A percentile compares a stretch with the other conserved stretches of the same genome.
phyloP scores from a whole-genome alignment of 2,888 invertebrate genomes.

The Theodoxus fluviatilis region DNA sequence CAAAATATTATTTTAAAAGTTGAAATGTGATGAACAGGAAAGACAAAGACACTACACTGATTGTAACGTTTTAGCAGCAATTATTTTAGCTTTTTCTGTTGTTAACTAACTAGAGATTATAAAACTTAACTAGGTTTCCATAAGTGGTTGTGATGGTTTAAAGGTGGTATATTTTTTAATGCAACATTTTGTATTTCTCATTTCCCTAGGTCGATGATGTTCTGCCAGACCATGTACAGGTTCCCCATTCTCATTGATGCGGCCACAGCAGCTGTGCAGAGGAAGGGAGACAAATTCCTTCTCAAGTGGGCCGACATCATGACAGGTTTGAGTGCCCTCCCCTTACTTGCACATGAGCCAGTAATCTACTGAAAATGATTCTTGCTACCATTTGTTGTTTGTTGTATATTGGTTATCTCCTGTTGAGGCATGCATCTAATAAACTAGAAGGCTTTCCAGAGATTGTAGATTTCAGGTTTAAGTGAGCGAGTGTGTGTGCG shows the following conservation, averaged over 20 bases:
- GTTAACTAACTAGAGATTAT: too few relatives aligned
- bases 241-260: slow-evolving; percentile 56
- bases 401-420: background rate
- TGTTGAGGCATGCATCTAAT: too few relatives aligned
- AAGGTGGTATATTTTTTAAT: background rate
- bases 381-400: background rate
- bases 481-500: too few relatives aligned
- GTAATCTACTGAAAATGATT: background rate
- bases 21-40: too few relatives aligned
- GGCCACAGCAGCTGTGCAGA: slow-evolving; percentile 51
- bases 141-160: background rate
- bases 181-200: background rate
- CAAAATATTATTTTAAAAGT: too few relatives aligned
- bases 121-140: too few relatives aligned
- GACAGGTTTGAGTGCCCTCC: slow-evolving; percentile 42
- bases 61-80: too few relatives aligned
- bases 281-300: slow-evolving; percentile 51
- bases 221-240: slow-evolving; percentile 49
- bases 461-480: too few relatives aligned
- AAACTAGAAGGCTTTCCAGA: too few relatives aligned
- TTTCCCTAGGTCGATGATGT: slow-evolving; percentile 45
- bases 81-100: too few relatives aligned
- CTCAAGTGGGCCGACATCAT: slow-evolving; percentile 56
- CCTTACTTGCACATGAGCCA: background rate
- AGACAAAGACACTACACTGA: too few relatives aligned